Percentiles rank a stretch among this genome's conserved stretches.
Evolutionary conservation across 2,113 vertebrate genomes (phyloP).

Genomic region (Siniperca knerii): DNA sequence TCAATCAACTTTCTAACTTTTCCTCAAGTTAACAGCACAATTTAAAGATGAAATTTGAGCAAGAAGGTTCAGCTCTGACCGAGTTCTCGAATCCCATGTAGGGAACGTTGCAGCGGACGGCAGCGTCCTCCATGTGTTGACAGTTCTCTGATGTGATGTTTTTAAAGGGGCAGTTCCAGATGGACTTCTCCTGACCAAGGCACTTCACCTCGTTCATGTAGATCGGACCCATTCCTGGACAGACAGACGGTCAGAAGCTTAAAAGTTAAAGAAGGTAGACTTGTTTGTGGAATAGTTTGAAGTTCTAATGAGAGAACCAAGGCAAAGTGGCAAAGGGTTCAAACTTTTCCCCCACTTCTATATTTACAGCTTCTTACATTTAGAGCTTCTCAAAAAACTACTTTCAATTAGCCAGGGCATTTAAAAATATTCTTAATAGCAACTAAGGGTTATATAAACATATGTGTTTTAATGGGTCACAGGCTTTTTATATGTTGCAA

Average conservation of each 20-base stretch:
- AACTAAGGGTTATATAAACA: neutral
- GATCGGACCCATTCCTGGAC: constrained; percentile 91
- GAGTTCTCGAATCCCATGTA: constrained; percentile 91
- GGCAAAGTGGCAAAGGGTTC: too few relatives aligned
- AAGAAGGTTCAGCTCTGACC: constrained; percentile 84
- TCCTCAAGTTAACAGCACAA: neutral
- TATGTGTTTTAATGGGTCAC: neutral
- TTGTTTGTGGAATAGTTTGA: neutral
- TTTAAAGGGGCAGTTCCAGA: constrained; percentile 91
- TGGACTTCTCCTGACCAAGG: constrained; percentile 87
- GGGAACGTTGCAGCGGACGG: constrained; percentile 91
- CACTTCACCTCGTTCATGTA: constrained; percentile 95
- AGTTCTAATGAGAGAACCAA: neutral
- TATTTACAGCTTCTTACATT: neutral
- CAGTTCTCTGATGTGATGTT: constrained; percentile 95
- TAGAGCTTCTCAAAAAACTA: neutral
- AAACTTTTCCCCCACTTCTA: neutral
- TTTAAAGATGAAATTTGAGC: neutral
- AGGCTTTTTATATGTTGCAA: neutral
- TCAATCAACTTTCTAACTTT: neutral
- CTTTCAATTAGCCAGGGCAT: neutral
- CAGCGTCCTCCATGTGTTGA: constrained; percentile 90
- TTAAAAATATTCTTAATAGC: neutral
- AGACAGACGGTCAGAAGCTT: neutral
- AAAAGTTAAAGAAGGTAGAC: neutral